A percentile compares a stretch with the other conserved stretches of the same genome.
Conservation (phyloP, 2,888 invertebrate genomes). For the Suillia variegata region DNA sequence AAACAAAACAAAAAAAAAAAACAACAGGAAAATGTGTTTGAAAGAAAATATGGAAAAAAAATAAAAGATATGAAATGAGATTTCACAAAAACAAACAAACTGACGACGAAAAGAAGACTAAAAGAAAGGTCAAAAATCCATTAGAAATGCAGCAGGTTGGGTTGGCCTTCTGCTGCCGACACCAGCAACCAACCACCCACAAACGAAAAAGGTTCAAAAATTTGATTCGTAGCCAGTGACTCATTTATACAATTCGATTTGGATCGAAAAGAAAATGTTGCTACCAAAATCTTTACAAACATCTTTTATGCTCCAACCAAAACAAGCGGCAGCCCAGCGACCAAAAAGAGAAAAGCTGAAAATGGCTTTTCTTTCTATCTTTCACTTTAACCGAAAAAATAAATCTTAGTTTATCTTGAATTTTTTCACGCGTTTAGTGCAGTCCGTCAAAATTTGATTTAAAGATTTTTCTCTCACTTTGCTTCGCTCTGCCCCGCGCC, state of each 20-base stretch:
- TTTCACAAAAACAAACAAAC: too few species aligned
- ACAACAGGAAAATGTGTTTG: too few species aligned
- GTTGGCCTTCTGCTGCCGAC: too few species aligned
- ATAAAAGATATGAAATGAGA: too few species aligned
- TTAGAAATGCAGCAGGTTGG: too few species aligned
- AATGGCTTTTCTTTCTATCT: not conserved
- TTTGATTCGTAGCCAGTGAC: not conserved
- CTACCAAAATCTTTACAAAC: not conserved
- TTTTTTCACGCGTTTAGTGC: not conserved
- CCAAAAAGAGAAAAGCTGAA: slow-evolving; percentile 3
- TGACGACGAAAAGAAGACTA: too few species aligned
- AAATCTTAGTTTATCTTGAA: not conserved
- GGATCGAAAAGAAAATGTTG: not conserved
- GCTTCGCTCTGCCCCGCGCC: not conserved
- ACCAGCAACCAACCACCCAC: too few species aligned
- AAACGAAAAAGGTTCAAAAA: too few species aligned
- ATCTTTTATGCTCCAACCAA: not conserved
- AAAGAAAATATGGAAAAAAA: too few species aligned
- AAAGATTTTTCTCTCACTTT: not conserved
- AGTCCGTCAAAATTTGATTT: slow-evolving; percentile 14
- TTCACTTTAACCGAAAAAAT: too few species aligned
- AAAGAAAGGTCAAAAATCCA: too few species aligned
- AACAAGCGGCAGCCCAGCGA: not conserved
- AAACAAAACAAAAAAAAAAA: too few species aligned
- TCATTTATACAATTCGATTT: slow-evolving; percentile 2